Base-by-base conservation (phyloP, 2,888 invertebrate genomes). In the Idaea dimidiata region DNA sequence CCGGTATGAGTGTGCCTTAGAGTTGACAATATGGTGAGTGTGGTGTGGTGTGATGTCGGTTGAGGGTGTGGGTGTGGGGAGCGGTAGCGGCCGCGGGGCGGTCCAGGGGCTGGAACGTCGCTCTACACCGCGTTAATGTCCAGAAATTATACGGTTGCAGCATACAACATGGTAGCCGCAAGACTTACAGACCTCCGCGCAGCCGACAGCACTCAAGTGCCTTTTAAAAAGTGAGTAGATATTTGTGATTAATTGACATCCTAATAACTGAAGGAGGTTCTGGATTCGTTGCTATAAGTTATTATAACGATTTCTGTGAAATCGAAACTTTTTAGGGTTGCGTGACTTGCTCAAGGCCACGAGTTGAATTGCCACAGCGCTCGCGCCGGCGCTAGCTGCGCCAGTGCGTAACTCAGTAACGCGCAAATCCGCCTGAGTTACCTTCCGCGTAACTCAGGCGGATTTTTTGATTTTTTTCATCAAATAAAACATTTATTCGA, bases 101-200 rank as follows among this genome's bases (percentile, higher is more conserved):
- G 67, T 74, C 69, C 69, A 63, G 70, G 72, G 66, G 74, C 72
- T 72, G 74, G 74, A 75, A 70, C 75, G 74, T 69, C 64, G 65
- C 69, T 72, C 77, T 82, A 75, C 90, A 87, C 90, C 85, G 81
- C 91, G 84, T 90, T 93, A 89, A 93, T 89, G 82, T 88, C 78
- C 81, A 94, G 94, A 94, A 94, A 94, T 94, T 86, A 94, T 94
- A 92, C 94, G 95, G 91, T 96, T 97, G 93, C 96, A 98, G 98
- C 97, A 94, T 98, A 98, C 95, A 98, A 97, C 94, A 97, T 98
- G 98, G 98, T 98, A 95, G 97, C 98, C 93, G 98, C 98, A 95
- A 96, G 98, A 89, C 96, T 98, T 89, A 97, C 97, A 80, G 98
- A 98, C 93, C 95, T 97, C 83, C 96, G 98, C 93, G 97, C 97